Conservation (phyloP, 2,888 invertebrate genomes). For the Drosophila meridionalis region DNA sequence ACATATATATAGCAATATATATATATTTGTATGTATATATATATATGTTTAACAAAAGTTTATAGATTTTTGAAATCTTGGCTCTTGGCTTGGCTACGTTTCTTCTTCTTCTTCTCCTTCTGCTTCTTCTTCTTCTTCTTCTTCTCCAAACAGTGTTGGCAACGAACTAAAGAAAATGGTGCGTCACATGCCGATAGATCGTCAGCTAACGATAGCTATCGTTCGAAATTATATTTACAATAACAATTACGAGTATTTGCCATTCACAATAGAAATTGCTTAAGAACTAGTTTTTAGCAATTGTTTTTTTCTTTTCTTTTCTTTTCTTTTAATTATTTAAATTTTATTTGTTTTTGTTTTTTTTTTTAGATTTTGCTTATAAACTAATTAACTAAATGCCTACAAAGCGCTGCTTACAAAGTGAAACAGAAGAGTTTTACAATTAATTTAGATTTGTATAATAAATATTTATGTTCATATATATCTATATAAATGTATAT, state of each 20-base stretch:
- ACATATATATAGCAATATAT: constrained; percentile 15
- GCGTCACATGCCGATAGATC: constrained; percentile 17
- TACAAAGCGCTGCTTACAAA: constrained; percentile 75
- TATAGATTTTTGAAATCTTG: constrained; percentile 80
- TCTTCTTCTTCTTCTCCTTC: constrained; percentile 13
- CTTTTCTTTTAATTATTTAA: constrained; percentile 5
- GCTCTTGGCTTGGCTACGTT: constrained; percentile 71
- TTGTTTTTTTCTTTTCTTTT: constrained; percentile 1
- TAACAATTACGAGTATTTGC: constrained; percentile 57
- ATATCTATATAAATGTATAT: constrained; percentile 23
- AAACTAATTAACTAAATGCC: constrained; percentile 75
- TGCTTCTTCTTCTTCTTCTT: constrained; percentile 15
- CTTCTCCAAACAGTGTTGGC: constrained; percentile 59
- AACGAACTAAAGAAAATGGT: constrained; percentile 59
- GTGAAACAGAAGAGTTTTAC: constrained; percentile 62
- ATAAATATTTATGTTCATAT: constrained; percentile 68
- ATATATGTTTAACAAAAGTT: constrained; percentile 72
- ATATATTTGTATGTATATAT: constrained; percentile 33
- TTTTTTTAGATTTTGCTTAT: constrained; percentile 21
- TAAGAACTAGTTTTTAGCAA: constrained; percentile 56
- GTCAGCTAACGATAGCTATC: constrained; percentile 21
- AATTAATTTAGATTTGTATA: constrained; percentile 62
- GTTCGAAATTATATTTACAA: constrained; percentile 64
- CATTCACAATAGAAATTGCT: constrained; percentile 52
- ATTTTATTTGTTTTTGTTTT: neutral